Conservation (phyloP, 2,113 vertebrate species). For the Entelurus aequoreus region DNA sequence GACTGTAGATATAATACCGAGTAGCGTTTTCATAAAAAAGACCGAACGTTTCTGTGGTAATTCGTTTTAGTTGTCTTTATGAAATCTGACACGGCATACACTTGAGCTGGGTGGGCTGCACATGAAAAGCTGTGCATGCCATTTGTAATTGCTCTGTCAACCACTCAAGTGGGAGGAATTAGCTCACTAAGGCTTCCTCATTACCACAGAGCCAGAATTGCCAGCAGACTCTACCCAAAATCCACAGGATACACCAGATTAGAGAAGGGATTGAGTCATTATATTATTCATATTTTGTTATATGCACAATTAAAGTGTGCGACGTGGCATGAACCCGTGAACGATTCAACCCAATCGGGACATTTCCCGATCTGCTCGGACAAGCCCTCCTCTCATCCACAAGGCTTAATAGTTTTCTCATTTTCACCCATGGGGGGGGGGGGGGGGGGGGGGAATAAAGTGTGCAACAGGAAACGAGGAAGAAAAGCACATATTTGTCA, state of each 20-base stretch:
- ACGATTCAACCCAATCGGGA: conserved; percentile 8
- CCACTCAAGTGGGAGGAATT: conserved; percentile 27
- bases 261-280: conserved; percentile 17
- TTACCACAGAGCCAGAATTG: conserved; percentile 19
- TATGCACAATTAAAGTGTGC: background rate
- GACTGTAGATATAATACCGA: too few species aligned
- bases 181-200: conserved; percentile 19
- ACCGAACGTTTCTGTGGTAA: too few species aligned
- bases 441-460: conserved; percentile 25
- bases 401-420: conserved; percentile 27
- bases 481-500: conserved; percentile 48
- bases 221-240: conserved; percentile 20
- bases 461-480: conserved; percentile 19
- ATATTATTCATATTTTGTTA: background rate
- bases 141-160: conserved; percentile 17
- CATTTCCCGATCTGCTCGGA: conserved; percentile 10
- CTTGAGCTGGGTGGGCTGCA: background rate
- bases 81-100: background rate
- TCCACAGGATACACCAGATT: conserved; percentile 23
- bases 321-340: background rate
- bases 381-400: conserved; percentile 9
- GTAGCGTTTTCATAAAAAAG: too few species aligned
- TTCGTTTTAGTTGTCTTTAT: background rate
- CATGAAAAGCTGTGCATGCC: conserved; percentile 18
- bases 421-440: conserved; percentile 23